Base-by-base conservation (phyloP, 1,140 invertebrate species). In the Dinothrombium tinctorium region DNA sequence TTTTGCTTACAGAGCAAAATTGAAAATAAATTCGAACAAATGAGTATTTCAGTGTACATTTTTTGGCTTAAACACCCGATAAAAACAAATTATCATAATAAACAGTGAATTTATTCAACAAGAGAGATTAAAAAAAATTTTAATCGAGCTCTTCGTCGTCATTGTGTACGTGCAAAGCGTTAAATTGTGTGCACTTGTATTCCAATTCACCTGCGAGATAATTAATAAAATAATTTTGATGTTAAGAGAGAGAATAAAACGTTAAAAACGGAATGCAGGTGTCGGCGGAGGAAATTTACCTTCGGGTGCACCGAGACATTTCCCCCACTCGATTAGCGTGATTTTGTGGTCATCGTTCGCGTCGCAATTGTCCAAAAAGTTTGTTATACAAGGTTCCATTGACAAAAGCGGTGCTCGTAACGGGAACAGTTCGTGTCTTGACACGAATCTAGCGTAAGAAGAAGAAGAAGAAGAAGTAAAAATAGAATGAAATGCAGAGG, bases 281-380 rank as follows among this genome's bases (percentile, higher is more conserved):
- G 7, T 21, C n/a, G 9, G 9, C 6, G 17, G 20, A 40, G n/a
- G 22, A 20, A 8, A 42, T 9, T 48, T 49, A 59, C 61, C 74
- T 61, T 76, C 69, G 38, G 82, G 72, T 22, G 89, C 62, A 53
- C 84, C 69, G 42, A 92, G 65, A 53, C 86, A 92, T 54, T 71
- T 74, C 47, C 80, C 83, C 86, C 86, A 92, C 61, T 92, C 86
- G 43, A 69, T 58, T 28, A 92, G 64, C 7, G 78, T 48, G 52
- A 92, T 83, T 54, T 73, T 71, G 57, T 89, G 84, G 59, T 90
- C 76, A 49, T 74, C 66, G 56, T 94, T 69, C 8, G 58, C 60
- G 56, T 92, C 86, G 55, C 86, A 90, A 3, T 64, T 67, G 57
- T 90, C 75, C 23, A 92, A 66, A 68, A 92, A 94, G n/a, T 83